Base-by-base conservation (phyloP, 2,888 invertebrate species). In the Lochmaea capreae region DNA sequence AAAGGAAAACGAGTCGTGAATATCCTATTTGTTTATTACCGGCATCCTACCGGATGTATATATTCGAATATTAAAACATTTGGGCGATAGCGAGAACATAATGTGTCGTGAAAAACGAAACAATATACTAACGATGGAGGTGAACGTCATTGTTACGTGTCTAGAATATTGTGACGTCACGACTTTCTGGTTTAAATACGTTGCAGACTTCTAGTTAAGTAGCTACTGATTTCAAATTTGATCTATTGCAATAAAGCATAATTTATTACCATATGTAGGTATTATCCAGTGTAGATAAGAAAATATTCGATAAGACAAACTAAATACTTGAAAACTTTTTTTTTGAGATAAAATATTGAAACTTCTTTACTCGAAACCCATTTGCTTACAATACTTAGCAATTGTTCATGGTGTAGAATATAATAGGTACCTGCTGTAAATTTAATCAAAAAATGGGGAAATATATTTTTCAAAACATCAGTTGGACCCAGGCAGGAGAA, bases 91-190 rank as follows among this genome's bases (percentile, higher is more conserved):
- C 63, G 68, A 62, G 69, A 68, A 68, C 67, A 68, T 58, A 22
- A 43, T 65, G 57, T 26, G 54, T 14, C 18, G 26, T 52, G 67
- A 49, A 67, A 73, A 72, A 65, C 70, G 73, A 73, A 78, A 75
- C 76, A 76, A 67, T 69, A 66, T 57, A 77, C 70, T 69, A 65
- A 63, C 66, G 66, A 59, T 71, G 67, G 67, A 65, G 71, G 54
- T 39, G 14, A 66, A 75, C 80, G 79, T 79, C 80, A 79, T 78
- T 77, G 74, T 79, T 79, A 80, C 81, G 78, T 81, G 79, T 76
- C 76, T 79, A 76, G 81, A 80, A 78, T 81, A 72, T 62, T 52
- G 74, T 79, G 79, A 79, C 79, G 79, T 79, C 79, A 79, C 75
- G 73, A 79, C 43, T 73, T 76, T 78, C 78, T 79, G 76, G 61